Evolutionary conservation across 2,797 vertebrate species (phyloP), one percentile per base, ranked within the genome.

Genomic region (Sebastes umbrosus): DNA sequence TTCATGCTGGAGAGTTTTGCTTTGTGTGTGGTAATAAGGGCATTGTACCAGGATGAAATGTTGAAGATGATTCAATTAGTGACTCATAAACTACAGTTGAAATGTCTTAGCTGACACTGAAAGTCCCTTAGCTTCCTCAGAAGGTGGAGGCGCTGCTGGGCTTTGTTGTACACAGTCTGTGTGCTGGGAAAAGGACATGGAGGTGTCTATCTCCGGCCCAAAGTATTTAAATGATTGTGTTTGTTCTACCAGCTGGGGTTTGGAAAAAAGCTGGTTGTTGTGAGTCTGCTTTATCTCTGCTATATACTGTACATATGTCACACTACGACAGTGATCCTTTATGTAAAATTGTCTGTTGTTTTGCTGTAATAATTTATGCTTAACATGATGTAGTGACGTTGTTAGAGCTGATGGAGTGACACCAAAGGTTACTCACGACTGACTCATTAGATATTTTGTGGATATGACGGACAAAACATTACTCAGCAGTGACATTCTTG

Each of bases 401-500:
- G 54, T 34, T 69, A 27, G 6, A 66, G 58, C 32, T 68, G 36
- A 57, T 22, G 25, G 25, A 68, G 12, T 66, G 39, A 63, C 7
- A 10, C 59, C 25, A 50, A 65, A 43, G 4, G n/a, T 72, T 73
- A 25, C 62, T 75, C 22, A 77, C 8, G 2, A 64, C 24, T 86
- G 75, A 89, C 39, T 89, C 83, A 70, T 31, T 67, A 70, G 18
- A 69, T 75, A 54, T 75, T 82, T 76, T 76, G 75, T 79, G 75
- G 63, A 8, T 59, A 12, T 66, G 2, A 57, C 46, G 54, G 27
- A 4, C 43, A 69, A 71, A 27, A 31, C 66, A 82, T 88, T 83
- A 59, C 66, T 76, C 79, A 85, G 62, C 52, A 74, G 58, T 55
- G 31, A 24, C 74, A 84, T 82, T 69, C 58, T 43, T 58, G 16